Evolutionary conservation across 2,797 vertebrate genomes (phyloP).

Genomic region (Amazonetta brasiliensis): DNA sequence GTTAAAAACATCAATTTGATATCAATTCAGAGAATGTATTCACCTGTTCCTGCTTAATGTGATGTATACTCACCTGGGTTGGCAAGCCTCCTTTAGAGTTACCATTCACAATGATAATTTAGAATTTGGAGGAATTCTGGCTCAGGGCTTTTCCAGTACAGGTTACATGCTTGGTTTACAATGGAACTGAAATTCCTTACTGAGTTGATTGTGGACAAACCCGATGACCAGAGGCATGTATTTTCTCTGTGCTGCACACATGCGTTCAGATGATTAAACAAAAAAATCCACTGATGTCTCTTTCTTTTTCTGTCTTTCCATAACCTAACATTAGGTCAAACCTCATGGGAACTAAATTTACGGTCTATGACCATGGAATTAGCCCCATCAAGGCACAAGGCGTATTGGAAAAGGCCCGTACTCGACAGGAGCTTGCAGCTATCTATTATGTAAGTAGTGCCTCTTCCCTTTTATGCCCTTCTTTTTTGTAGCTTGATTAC

Average conservation of each 20-base stretch:
- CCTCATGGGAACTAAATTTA: constrained; percentile 97
- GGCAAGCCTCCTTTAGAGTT: not conserved
- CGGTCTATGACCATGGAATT: constrained; percentile 92
- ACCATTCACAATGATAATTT: not conserved
- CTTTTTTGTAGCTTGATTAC: not conserved
- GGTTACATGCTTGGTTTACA: not conserved
- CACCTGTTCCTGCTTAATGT: not conserved
- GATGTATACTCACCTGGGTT: not conserved
- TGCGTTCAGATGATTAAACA: not conserved
- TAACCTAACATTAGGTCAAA: constrained; percentile 87
- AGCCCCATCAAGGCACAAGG: constrained; percentile 90
- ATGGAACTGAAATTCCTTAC: not conserved
- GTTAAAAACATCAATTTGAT: not conserved
- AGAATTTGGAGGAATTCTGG: not conserved
- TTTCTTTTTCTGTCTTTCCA: constrained; percentile 12
- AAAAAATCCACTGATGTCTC: not conserved
- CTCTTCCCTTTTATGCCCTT: not conserved
- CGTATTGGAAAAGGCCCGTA: constrained; percentile 87
- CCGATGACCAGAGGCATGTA: not conserved
- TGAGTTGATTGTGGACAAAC: not conserved
- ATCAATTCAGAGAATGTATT: not conserved
- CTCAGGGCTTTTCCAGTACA: not conserved
- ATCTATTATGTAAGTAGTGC: constrained; percentile 90
- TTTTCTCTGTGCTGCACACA: not conserved
- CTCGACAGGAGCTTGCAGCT: constrained; percentile 92